Evolutionary conservation across 2,113 vertebrate species (phyloP).

Genomic region (Nipponia nippon): DNA sequence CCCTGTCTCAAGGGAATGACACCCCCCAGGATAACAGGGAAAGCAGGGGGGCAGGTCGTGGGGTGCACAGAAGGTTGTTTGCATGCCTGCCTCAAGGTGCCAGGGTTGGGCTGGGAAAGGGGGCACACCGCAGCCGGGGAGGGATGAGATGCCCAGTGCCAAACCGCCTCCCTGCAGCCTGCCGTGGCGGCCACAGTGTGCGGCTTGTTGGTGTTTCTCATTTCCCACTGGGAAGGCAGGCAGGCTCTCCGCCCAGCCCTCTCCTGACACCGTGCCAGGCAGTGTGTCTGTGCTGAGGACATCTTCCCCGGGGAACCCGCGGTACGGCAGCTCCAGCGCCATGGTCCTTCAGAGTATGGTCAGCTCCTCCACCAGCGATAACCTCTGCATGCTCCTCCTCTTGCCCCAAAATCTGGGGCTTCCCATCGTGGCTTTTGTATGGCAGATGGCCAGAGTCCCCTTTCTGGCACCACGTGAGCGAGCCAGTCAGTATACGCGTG

Average conservation of each 20-base stretch:
- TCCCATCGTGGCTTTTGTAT: background rate
- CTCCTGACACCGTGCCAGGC: background rate
- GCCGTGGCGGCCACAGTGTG: fast-evolving
- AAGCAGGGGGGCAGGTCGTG: background rate
- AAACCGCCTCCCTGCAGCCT: background rate
- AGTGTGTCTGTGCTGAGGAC: background rate
- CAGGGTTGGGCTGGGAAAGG: background rate
- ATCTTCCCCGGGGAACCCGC: fast-evolving
- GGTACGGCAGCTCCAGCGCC: fast-evolving
- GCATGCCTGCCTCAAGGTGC: background rate
- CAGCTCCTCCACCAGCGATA: background rate
- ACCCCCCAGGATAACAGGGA: background rate
- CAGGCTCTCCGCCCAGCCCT: background rate
- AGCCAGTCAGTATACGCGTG: fast-evolving
- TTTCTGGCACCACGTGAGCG: background rate
- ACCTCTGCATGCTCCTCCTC: background rate
- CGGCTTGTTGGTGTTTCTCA: background rate
- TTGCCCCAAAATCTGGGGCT: background rate
- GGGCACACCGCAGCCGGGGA: fast-evolving
- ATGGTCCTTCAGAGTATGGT: background rate
- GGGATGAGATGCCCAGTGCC: background rate
- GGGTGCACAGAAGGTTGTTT: too few relatives aligned
- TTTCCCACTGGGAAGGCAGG: background rate
- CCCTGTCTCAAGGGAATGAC: background rate
- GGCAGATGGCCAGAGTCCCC: background rate